Evolutionary conservation across 2,888 invertebrate genomes (phyloP).

Genomic region (Himalopsyche tibetana): DNA sequence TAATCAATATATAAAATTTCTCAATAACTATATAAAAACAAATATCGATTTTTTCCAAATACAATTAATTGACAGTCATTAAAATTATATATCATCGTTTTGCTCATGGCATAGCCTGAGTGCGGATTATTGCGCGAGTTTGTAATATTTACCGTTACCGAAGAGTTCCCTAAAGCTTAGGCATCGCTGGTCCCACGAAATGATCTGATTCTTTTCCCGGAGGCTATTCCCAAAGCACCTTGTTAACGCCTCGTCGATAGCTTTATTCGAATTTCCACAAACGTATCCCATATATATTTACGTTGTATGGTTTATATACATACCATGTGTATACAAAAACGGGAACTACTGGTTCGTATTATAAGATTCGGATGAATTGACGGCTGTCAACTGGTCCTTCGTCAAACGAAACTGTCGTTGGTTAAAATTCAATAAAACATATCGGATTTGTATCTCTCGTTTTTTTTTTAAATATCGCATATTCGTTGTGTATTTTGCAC

Average conservation of each 20-base stretch:
- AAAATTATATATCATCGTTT: no score
- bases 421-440: background rate
- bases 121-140: no score
- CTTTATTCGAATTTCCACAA: slow-evolving; percentile 23
- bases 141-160: no score
- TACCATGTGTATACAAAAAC: background rate
- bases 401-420: slow-evolving; percentile 40
- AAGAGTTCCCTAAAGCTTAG: background rate
- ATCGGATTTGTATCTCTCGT: background rate
- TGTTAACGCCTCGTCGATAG: slow-evolving; percentile 23
- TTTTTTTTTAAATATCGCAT: background rate
- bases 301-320: background rate
- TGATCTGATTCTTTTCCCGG: background rate
- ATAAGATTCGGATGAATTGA: slow-evolving; percentile 6
- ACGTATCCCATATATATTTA: background rate
- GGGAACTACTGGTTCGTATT: background rate
- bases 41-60: no score
- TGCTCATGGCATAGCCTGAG: no score
- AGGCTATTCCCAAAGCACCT: slow-evolving; percentile 29
- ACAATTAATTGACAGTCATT: no score
- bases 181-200: background rate
- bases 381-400: slow-evolving; percentile 44
- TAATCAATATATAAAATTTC: no score
- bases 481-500: no score
- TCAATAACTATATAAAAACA: no score